Conservation (phyloP, 2,797 vertebrate species). For the Denticeps clupeoides region DNA sequence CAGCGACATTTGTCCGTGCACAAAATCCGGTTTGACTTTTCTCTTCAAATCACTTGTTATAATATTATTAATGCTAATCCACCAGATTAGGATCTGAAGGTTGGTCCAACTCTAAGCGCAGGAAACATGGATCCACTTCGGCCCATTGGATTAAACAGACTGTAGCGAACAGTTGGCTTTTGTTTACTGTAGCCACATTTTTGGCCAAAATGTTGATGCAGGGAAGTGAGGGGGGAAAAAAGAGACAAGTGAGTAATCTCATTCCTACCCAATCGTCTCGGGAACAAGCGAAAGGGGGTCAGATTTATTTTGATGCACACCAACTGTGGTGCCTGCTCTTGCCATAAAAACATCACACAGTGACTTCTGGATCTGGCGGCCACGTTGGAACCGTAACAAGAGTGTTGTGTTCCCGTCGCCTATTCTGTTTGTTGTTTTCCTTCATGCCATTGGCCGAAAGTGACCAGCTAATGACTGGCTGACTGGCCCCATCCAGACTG, state of each 20-base stretch:
- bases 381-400: background rate
- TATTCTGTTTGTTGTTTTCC: no score
- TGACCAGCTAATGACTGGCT: no score
- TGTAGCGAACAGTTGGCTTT: background rate
- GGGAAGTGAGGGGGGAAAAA: background rate
- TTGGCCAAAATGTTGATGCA: background rate
- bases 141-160: background rate
- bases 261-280: background rate
- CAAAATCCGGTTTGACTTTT: no score
- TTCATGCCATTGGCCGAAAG: no score
- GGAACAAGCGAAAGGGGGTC: background rate
- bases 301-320: constrained; percentile 2
- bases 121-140: background rate
- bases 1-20: no score
- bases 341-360: background rate
- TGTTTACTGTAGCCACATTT: background rate
- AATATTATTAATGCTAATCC: no score
- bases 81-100: no score
- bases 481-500: no score
- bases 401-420: no score
- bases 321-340: background rate
- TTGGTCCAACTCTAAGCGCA: background rate
- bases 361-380: background rate
- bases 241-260: background rate
- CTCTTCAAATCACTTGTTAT: no score